Base-by-base conservation (phyloP, 2,888 invertebrate genomes). In the Tenthredo livida region DNA sequence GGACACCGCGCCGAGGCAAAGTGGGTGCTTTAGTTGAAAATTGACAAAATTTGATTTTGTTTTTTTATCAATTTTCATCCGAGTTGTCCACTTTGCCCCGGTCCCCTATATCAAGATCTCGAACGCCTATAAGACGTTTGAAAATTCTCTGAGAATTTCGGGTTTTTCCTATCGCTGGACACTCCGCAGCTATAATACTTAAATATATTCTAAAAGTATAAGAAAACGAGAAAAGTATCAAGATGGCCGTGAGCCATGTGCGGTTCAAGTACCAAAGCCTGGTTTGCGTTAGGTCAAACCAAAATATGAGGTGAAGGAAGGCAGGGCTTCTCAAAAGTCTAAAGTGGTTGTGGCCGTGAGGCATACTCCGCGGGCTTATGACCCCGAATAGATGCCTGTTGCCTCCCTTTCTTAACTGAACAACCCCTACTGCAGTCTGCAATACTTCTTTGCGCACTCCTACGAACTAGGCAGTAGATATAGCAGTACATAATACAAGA, bases 301-400 rank as follows among this genome's bases (percentile, higher is more conserved):
- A 61, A 80, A 80, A 80, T n/a, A 80, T 29, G 33, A 77, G 29
- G 47, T 33, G n/a, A 17, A 47, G 50, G 50, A 17, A 33, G 33
- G 33, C 21, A 54, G 29, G 54, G 47, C 33, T 54, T 77, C 77
- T 77, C 29, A 9, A 54, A 50, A 50, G 77, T 54, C 33, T 73
- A 73, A 70, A 73, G 43, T 73, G 72, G 72, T 73, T 73, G 12
- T 10, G 25, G 43, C 72, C 72, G 40, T 6, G 21, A 73, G 72
- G 72, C 43, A 73, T 21, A 37, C 43, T 73, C 25, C 25, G 40
- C 77, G 21, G 80, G 40, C 58, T 61, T 40, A 50, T 80, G 58
- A 80, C 80, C 61, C 58, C 80, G 58, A 80, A 80, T 80, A 61
- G 61, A 80, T 40, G 80, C 73, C 43, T 73, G 43, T 40, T 54